These are phyloP conservation scores for Caligus rogercresseyi DNA, from an alignment of 1,140 invertebrate species.

Conservation along the genomic window DNA sequence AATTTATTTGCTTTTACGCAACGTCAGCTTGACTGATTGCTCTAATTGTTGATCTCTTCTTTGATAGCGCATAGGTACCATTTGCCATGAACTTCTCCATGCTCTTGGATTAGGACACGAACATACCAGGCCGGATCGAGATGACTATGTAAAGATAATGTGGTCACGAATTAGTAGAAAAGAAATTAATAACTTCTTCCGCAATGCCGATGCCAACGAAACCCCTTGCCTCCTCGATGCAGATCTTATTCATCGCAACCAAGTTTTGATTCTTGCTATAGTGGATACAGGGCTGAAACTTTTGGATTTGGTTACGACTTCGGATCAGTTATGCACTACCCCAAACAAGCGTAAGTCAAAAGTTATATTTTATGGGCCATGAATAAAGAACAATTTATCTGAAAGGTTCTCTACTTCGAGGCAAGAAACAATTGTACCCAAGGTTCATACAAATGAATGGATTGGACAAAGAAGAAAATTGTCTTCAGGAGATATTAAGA, in stretches of 20 bases:
- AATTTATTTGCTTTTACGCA: too few relatives aligned
- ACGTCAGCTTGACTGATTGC: too few relatives aligned
- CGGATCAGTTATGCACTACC: neutral
- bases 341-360: neutral
- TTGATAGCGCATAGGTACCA: too few relatives aligned
- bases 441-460: too few relatives aligned
- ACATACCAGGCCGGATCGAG: constrained; percentile 32
- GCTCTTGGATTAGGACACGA: constrained; percentile 33
- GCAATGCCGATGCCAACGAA: neutral
- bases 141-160: constrained; percentile 29
- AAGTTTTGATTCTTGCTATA: neutral
- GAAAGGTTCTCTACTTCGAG: too few relatives aligned
- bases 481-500: too few relatives aligned
- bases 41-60: too few relatives aligned
- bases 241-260: neutral
- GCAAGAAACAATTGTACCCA: too few relatives aligned
- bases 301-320: neutral
- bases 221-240: neutral
- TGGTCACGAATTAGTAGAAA: constrained; percentile 29
- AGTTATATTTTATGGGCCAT: too few relatives aligned
- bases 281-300: neutral
- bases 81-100: constrained; percentile 31
- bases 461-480: too few relatives aligned
- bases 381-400: too few relatives aligned
- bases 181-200: constrained; percentile 21